Evolutionary conservation across 1,140 invertebrate genomes (phyloP).

Genomic region (Magallana ariakensis): DNA sequence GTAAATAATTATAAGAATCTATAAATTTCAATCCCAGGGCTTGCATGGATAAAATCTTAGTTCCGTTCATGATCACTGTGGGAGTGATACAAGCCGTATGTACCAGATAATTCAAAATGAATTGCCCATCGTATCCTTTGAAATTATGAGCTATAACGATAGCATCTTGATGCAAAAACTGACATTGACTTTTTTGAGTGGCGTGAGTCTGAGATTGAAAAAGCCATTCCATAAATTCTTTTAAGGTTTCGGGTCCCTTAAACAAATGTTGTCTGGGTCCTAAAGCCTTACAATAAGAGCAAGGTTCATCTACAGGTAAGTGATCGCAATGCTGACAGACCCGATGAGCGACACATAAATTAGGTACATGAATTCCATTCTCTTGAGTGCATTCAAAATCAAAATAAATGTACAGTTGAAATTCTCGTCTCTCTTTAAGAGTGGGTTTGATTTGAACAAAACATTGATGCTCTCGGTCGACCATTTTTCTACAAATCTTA

Average conservation of each 20-base stretch:
- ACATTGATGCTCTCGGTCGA: background rate
- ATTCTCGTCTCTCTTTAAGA: background rate
- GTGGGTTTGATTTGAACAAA: background rate
- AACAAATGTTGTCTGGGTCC: background rate
- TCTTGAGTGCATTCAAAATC: background rate
- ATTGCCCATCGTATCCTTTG: conserved; percentile 7
- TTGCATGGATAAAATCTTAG: conserved; percentile 26
- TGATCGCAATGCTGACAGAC: background rate
- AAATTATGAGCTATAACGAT: conserved; percentile 17
- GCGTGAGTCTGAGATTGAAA: background rate
- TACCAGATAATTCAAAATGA: background rate
- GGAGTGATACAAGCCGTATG: background rate
- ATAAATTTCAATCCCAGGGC: background rate
- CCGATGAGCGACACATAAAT: background rate
- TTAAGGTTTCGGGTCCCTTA: background rate
- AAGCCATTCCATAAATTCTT: background rate
- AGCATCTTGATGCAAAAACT: background rate
- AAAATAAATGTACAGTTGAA: background rate
- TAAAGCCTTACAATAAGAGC: background rate
- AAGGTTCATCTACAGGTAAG: background rate
- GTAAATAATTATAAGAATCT: conserved; percentile 40
- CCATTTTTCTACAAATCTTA: background rate
- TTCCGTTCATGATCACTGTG: background rate
- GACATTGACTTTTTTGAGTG: background rate
- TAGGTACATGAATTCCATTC: background rate